These are phyloP conservation scores for Myotis daubentonii DNA, from an alignment of 2,797 vertebrate genomes.

Conservation along the genomic window DNA sequence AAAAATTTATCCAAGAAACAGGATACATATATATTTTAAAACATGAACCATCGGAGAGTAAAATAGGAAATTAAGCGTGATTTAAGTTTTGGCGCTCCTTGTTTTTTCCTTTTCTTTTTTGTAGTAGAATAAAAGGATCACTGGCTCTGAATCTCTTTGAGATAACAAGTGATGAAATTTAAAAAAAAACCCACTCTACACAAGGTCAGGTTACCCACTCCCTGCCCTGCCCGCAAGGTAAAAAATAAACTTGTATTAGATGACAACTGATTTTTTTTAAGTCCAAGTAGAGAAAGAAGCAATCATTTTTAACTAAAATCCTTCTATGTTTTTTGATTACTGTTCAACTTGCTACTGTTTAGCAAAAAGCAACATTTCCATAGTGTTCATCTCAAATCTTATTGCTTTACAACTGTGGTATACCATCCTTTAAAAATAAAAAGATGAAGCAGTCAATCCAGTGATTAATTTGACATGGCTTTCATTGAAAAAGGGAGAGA, in stretches of 20 bases:
- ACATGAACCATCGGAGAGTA: conserved; percentile 65
- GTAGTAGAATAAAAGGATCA: conserved; percentile 59
- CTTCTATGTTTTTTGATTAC: conserved; percentile 81
- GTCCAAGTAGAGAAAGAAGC: conserved; percentile 75
- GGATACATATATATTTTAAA: conserved; percentile 66
- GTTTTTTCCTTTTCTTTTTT: neutral
- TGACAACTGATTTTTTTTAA: conserved; percentile 45
- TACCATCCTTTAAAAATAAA: conserved; percentile 79
- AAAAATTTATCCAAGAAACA: conserved; percentile 77
- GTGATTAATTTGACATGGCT: conserved; percentile 84
- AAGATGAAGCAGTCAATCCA: conserved; percentile 80
- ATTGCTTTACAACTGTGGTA: conserved; percentile 85
- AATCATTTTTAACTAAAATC: conserved; percentile 79
- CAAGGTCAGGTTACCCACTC: neutral
- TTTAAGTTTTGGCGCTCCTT: conserved; percentile 63
- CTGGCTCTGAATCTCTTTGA: conserved; percentile 64
- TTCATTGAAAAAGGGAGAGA: conserved; percentile 80
- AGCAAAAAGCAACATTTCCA: conserved; percentile 81
- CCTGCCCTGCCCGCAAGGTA: neutral
- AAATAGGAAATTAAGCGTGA: conserved; percentile 68
- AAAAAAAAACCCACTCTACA: conserved; percentile 30
- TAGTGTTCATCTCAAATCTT: conserved; percentile 82
- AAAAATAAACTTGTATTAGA: conserved; percentile 69
- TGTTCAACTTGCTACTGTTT: conserved; percentile 76
- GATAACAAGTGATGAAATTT: conserved; percentile 61